phyloP scores from a whole-genome alignment of 2,888 invertebrate genomes.

The Andrena chrysosceles region DNA sequence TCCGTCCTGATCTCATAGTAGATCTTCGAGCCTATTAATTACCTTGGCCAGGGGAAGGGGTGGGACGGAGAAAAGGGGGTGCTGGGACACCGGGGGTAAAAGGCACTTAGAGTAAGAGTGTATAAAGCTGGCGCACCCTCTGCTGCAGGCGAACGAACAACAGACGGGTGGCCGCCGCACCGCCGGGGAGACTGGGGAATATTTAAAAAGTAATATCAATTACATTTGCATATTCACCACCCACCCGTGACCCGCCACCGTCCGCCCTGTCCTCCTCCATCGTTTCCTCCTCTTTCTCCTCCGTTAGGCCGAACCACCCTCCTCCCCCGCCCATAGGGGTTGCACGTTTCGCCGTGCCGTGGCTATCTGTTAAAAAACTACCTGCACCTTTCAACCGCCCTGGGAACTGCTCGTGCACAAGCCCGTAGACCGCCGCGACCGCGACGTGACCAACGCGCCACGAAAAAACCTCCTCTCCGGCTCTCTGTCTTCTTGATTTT shows the following conservation, averaged over 20 bases:
- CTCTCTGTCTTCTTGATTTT: background rate
- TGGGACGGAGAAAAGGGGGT: constrained; percentile 46
- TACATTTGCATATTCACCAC: constrained; percentile 84
- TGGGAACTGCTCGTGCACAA: constrained; percentile 18
- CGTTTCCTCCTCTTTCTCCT: constrained; percentile 50
- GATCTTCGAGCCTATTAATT: constrained; percentile 82
- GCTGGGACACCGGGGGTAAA: constrained; percentile 75
- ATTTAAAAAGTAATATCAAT: constrained; percentile 85
- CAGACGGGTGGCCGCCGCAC: constrained; percentile 78
- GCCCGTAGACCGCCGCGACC: background rate
- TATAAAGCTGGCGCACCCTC: constrained; percentile 81
- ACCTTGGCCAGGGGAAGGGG: constrained; percentile 74
- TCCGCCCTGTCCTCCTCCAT: constrained; percentile 40
- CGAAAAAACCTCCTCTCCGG: background rate
- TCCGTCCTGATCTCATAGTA: constrained; percentile 76
- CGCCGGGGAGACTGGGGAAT: constrained; percentile 80
- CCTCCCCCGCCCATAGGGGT: constrained; percentile 50
- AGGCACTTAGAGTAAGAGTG: constrained; percentile 82
- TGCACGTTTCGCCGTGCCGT: constrained; percentile 49
- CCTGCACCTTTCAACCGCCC: constrained; percentile 36
- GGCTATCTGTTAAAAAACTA: constrained; percentile 56
- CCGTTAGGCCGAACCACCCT: constrained; percentile 49
- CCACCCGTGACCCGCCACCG: constrained; percentile 74
- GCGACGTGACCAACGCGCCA: background rate
- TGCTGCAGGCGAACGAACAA: constrained; percentile 77